Evolutionary conservation across 2,113 vertebrate species (phyloP), one percentile per base, ranked within the genome.

Genomic region (Heterotilapia buettikoferi): DNA sequence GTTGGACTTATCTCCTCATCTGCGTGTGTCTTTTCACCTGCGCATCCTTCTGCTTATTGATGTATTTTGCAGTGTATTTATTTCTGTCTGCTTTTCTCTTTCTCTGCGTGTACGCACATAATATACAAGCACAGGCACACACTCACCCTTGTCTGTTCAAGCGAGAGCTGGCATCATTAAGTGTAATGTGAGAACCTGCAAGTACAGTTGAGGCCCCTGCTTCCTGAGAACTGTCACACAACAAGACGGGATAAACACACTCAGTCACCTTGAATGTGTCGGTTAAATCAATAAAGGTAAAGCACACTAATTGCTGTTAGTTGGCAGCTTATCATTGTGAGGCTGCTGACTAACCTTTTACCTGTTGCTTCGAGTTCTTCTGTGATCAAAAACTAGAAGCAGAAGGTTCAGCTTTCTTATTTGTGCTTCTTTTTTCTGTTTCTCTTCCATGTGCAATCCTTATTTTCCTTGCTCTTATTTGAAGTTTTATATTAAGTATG

Each of bases 101-200:
- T 18, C n/a, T 80, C 50, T 45, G 19, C 5, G 4, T 26, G 14
- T 71, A 38, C 1, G 76, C 43, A 54, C 57, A 88, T 11, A 10
- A 56, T 43, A 57, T 63, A 61, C 61, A 79, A 85, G 26, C 33
- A 57, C 43, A 66, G 31, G 82, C 85, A 82, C 33, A 79, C 82
- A 84, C 54, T 9, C 86, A 84, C 16, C 29, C 54, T n/a, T 84
- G 88, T 86, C 43, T 89, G 82, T 54, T 88, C 40, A 90, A 93
- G 80, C 52, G 47, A 82, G 66, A 89, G 78, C 43, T 5, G 73
- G 53, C 88, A 89, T 86, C 57, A 92, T 93, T 92, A 92, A 59
- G 38, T 94, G 93, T 85, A 92, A 94, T 88, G 89, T 90, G 92
- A 93, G 92, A 91, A 88, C 80, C 43, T 47, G 76, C 54, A 80